Evolutionary conservation across 2,888 invertebrate species (phyloP), one percentile per base, ranked within the genome.

Genomic region (Lasioglossum oenotherae): DNA sequence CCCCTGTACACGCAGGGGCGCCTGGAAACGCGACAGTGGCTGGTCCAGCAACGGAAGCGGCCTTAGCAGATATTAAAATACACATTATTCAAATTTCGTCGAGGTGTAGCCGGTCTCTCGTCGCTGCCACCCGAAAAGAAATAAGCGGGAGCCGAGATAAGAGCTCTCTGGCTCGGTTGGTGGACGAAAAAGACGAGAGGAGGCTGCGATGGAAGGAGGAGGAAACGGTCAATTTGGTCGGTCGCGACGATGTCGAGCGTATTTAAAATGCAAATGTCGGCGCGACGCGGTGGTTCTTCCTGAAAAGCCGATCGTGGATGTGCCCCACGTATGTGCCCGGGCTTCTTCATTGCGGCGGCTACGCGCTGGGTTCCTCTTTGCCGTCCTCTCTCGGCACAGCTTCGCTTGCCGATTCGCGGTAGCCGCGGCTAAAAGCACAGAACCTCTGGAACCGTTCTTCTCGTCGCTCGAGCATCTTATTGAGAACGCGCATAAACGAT

Each of bases 191-290:
- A 73, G 41, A 86, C 57, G 53, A 53, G 60, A n/a, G 38, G 67
- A 10, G 38, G 1, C 0, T 16, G 16, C 27, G 41, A 12, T 14
- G 31, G 49, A 12, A 1, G 46, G 60, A n/a, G 74, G 78, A 64
- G 81, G 72, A 64, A 80, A 46, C 78, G 86, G 81, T 77, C 69
- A 75, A 87, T 85, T 90, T 89, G 91, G 81, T 84, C 75, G 82
- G 75, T 78, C 73, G 80, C 69, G 79, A 78, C 80, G 89, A 89
- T 85, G 87, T 86, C 81, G 81, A 78, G 88, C 84, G 88, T 91
- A 90, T 92, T 92, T 92, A 92, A 92, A 93, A 93, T 93, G 92
- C 90, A 92, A 93, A 92, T 91, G 80, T 41, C 80, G 64, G 77
- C 78, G 83, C 90, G 81, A 85, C 88, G 88, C 89, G 89, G 88